Evolutionary conservation across 2,888 invertebrate species (phyloP).

Genomic region (Drosophila villosipedis): DNA sequence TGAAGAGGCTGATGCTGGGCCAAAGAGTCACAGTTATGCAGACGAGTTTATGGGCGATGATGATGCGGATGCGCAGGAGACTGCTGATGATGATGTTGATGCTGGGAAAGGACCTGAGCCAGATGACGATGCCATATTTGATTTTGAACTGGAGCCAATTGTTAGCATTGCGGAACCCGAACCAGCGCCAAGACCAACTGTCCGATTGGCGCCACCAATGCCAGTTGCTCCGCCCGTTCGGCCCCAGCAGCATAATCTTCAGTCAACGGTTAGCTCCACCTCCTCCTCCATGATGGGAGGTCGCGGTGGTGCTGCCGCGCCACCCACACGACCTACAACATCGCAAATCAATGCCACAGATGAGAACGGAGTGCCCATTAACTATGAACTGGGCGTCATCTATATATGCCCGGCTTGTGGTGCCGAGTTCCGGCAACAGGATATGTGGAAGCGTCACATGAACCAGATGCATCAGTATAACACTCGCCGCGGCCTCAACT

Average conservation of each 20-base stretch:
- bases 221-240: conserved; percentile 40
- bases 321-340: conserved; percentile 52
- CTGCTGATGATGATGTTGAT: conserved; percentile 38
- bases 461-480: conserved; percentile 78
- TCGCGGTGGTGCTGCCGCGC: conserved; percentile 1
- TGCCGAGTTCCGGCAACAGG: conserved; percentile 75
- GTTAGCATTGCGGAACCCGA: conserved; percentile 51
- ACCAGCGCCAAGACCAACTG: conserved; percentile 7
- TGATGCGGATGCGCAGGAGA: conserved; percentile 41
- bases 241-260: conserved; percentile 42
- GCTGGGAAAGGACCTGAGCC: conserved; percentile 52
- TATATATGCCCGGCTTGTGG: conserved; percentile 83
- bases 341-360: conserved; percentile 76
- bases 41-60: conserved; percentile 58
- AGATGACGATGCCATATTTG: conserved; percentile 79
- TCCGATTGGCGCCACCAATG: conserved; percentile 40
- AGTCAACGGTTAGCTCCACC: conserved; percentile 23
- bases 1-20: conserved; percentile 54
- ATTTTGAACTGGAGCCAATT: conserved; percentile 73
- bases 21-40: conserved; percentile 27
- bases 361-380: conserved; percentile 68
- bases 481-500: conserved; percentile 80
- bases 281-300: conserved; percentile 18
- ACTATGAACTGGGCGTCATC: conserved; percentile 80
- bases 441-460: conserved; percentile 81